A percentile compares a stretch with the other conserved stretches of the same genome.
phyloP scores from a whole-genome alignment of 2,113 vertebrate genomes.

The Anarhynchus alexandrinus region DNA sequence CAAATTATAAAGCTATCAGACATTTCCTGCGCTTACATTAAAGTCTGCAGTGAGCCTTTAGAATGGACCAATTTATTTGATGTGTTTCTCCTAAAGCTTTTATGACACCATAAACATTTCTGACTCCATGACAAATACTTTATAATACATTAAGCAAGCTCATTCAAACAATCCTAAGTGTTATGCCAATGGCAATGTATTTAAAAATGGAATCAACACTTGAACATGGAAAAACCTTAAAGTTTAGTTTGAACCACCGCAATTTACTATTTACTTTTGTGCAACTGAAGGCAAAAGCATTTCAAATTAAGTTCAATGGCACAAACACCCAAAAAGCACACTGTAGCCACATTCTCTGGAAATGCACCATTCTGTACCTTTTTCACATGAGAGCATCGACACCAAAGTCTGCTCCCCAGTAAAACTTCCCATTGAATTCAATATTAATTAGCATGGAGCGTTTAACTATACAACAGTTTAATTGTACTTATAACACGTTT shows the following conservation, averaged over 20 bases:
- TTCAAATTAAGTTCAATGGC: neutral
- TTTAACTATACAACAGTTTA: neutral
- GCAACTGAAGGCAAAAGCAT: neutral
- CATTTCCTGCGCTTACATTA: neutral
- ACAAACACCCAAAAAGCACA: neutral
- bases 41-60: neutral
- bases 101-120: constrained; percentile 49
- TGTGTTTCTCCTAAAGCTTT: constrained; percentile 35
- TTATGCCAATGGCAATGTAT: neutral
- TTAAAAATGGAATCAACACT: neutral
- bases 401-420: neutral
- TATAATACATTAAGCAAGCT: constrained; percentile 15
- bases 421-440: neutral
- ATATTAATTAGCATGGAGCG: neutral
- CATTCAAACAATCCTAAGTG: neutral
- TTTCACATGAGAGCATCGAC: neutral
- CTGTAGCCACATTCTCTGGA: neutral
- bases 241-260: neutral
- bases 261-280: neutral
- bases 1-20: constrained; percentile 29
- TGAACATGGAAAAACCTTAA: neutral
- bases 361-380: neutral
- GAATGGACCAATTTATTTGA: constrained; percentile 35
- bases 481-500: neutral
- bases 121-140: constrained; percentile 25